These are phyloP conservation scores for Pristionchus mayeri DNA, from an alignment of 2,888 invertebrate genomes.

Conservation along the genomic window DNA sequence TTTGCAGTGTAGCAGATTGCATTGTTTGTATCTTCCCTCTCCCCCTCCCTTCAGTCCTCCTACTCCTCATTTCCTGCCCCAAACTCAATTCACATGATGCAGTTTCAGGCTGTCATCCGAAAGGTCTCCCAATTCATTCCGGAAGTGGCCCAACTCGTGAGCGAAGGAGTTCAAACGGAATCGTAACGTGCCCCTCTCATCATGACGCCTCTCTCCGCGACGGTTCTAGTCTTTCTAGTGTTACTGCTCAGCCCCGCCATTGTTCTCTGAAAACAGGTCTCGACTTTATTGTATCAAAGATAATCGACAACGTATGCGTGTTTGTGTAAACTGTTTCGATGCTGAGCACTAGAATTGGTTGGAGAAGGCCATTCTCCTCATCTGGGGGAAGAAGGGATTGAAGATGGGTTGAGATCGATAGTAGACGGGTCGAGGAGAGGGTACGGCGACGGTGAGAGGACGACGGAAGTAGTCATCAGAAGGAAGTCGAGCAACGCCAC, in stretches of 20 bases:
- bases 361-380: conserved; percentile 24
- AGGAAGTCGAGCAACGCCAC: background rate
- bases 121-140: conserved; percentile 41
- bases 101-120: conserved; percentile 45
- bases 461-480: conserved; percentile 5
- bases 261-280: conserved; percentile 1
- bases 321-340: too few relatives aligned
- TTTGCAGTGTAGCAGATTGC: background rate
- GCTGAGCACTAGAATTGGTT: background rate
- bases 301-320: background rate
- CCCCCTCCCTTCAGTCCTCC: background rate
- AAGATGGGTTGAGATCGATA: background rate
- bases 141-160: conserved; percentile 24
- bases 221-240: conserved; percentile 4
- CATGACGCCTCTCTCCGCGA: background rate
- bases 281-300: background rate
- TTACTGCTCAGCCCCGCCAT: background rate
- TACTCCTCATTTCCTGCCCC: too few relatives aligned
- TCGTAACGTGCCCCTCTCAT: background rate
- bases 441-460: background rate
- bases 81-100: background rate
- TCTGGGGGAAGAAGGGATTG: conserved; percentile 24
- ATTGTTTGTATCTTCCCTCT: background rate
- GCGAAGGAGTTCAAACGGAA: conserved; percentile 20
- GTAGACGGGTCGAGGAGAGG: background rate